Percentiles rank a stretch among this genome's conserved stretches.
phyloP scores from a whole-genome alignment of 53 echinoderm and acorn worm genomes.

The Astropecten irregularis region DNA sequence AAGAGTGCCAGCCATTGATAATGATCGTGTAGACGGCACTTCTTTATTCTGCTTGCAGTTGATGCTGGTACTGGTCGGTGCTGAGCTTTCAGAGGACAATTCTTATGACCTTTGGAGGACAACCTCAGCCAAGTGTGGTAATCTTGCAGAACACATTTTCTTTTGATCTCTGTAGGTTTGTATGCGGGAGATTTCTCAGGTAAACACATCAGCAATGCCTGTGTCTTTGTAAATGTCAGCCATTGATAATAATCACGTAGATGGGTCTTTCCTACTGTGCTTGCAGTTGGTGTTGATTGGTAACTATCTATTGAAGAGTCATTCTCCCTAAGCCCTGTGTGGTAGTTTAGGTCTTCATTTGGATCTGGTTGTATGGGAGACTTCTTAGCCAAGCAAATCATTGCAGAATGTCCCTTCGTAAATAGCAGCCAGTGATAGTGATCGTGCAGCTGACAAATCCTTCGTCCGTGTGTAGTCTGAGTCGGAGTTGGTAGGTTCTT shows the following conservation, averaged over 20 bases:
- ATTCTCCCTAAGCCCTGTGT: no score
- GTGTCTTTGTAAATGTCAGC: background rate
- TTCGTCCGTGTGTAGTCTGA: background rate
- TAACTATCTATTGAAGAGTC: no score
- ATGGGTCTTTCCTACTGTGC: background rate
- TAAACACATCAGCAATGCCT: background rate
- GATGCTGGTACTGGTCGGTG: background rate
- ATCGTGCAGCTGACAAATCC: background rate
- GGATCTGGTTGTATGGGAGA: no score
- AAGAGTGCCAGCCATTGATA: background rate
- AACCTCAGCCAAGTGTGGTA: slow-evolving; percentile 14
- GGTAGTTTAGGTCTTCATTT: no score
- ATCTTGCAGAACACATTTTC: slow-evolving; percentile 24
- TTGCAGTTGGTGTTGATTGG: background rate
- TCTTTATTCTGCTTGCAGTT: background rate
- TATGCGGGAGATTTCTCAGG: background rate
- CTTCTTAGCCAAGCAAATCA: no score
- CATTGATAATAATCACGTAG: background rate
- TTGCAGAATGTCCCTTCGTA: no score
- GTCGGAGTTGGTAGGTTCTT: background rate
- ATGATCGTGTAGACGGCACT: background rate
- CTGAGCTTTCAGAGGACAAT: background rate
- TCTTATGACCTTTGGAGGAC: background rate
- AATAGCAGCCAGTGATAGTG: background rate
- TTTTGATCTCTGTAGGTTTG: background rate